Evolutionary conservation across 2,113 vertebrate species (phyloP), one percentile per base, ranked within the genome.

Genomic region (Rhinichthys klamathensis): DNA sequence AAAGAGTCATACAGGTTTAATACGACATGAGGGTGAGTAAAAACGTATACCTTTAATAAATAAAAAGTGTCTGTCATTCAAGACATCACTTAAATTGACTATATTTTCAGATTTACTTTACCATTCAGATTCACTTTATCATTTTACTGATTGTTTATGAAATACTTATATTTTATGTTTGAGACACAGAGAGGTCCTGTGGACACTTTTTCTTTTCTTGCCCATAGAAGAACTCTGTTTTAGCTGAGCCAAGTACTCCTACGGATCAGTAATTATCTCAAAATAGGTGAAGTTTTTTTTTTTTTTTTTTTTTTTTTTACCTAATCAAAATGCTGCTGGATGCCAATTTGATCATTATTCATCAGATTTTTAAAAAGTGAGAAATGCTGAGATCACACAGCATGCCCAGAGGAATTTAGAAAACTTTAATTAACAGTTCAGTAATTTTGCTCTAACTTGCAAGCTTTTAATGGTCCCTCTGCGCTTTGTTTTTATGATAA

Each of bases 351-450:
- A 63, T 41, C 7, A 46, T 44, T 63, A 18, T 46, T 63, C 38
- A 80, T 80, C 38, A 63, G 30, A 79, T 79, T 79, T 7, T 61
- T 27, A 10, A 41, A 41, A 60, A 25, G 76, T 60, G 76, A 41
- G 58, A 63, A 80, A 63, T 63, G 60, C n/a, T 80, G 78, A 46
- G 18, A 80, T 46, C 35, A 46, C 76, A 79, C 76, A 46, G 38
- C 58, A 30, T 21, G 7, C 78, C n/a, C 58, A 6, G 35, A 10
- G 35, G n/a, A 63, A 63, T 80, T 61, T 8, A 9, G 44, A 46
- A 63, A 63, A 46, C 58, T 46, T 63, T 11, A 60, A 38, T 78
- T n/a, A 78, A 41, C 32, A 78, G 76, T 60, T 60, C 23, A 41
- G 54, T 60, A 13, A 78, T 35, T 78, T 58, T 74, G 41, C 41